Evolutionary conservation across 2,888 invertebrate genomes (phyloP), one percentile per base, ranked within the genome.

Genomic region (Linnaemya vulpina): DNA sequence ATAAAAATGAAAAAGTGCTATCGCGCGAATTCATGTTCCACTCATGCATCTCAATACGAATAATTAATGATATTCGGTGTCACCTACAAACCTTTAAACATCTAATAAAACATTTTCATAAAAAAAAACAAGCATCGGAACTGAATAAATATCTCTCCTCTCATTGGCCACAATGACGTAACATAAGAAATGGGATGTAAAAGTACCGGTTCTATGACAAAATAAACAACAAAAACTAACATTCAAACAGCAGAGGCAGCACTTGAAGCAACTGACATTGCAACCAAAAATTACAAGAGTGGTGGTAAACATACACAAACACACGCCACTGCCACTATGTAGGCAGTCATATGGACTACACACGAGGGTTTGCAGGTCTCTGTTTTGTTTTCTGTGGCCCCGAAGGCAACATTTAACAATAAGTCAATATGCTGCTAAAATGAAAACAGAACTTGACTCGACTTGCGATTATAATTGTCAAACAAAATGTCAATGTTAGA

Each of bases 11-110:
- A 58, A 75, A 82, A 85, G 78, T 85, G 65, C 40, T 63, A 78
- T 78, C 78, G 74, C 77, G 43, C 60, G 35, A 71, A 65, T 62
- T 60, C 35, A 20, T 70, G 68, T 62, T 80, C 53, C 51, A 8
- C 51, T 43, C 55, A 63, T 60, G 51, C 71, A 82, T 84, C 55
- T 51, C 46, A 55, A 49, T 4, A 13, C 62, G 76, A 82, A 89
- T 88, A 89, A 90, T 91, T 90, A 90, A 90, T 90, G 90, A 90
- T 88, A 88, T 88, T 88, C 87, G 89, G 88, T 91, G 90, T 91
- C 91, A 90, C 75, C 86, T 88, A 89, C 90, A 90, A 90, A 90
- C 90, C 89, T 87, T 87, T 71, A 88, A 90, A 89, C 89, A 89
- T 87, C 88, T 87, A 89, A 90, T 91, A 90, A 90, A 89, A 88